Base-by-base conservation (phyloP, 2,888 invertebrate species). In the Molorchus minor region DNA sequence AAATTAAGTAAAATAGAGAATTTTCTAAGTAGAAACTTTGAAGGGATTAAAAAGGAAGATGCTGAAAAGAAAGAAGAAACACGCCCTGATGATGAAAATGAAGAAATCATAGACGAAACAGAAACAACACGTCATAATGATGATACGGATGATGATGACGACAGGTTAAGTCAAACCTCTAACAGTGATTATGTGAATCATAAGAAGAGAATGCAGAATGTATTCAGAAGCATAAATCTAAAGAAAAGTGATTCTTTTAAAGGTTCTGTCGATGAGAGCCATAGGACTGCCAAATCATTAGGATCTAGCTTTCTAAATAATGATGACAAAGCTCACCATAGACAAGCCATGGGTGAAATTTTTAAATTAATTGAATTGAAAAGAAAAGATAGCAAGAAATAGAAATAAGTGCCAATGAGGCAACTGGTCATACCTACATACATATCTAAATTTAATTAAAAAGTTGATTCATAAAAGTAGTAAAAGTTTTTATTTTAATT, bases 141-240 rank as follows among this genome's bases (percentile, higher is more conserved):
- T 36, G 46, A 35, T 17, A 20, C n/a, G n/a, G n/a, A 8, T 43
- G 56, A 57, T 5, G 40, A 54, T n/a, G 55, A 57, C 3, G n/a
- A 7, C 7, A 12, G 12, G n/a, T n/a, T 10, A n/a, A 13, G 20
- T 19, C 29, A 33, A 35, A 29, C 13, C 16, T 35, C 33, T 16
- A 20, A 20, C 7, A 49, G 21, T 12, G 62, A 49, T 49, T 61
- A 55, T 19, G 40, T 59, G 7, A 58, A 58, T n/a, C 70, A 71
- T 46, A 56, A 62, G 60, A 47, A 65, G 41, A 64, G 74, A 64
- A 75, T 71, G 70, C 59, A 69, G 19, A 70, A 71, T 59, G 71
- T 74, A n/a, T 71, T 76, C 49, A 70, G 66, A 36, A 73, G 67
- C 46, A 73, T 75, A 52, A 71, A 64, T 60, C 58, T 74, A 52